Evolutionary conservation across 2,888 invertebrate species (phyloP).

Genomic region (Blomia tropicalis): DNA sequence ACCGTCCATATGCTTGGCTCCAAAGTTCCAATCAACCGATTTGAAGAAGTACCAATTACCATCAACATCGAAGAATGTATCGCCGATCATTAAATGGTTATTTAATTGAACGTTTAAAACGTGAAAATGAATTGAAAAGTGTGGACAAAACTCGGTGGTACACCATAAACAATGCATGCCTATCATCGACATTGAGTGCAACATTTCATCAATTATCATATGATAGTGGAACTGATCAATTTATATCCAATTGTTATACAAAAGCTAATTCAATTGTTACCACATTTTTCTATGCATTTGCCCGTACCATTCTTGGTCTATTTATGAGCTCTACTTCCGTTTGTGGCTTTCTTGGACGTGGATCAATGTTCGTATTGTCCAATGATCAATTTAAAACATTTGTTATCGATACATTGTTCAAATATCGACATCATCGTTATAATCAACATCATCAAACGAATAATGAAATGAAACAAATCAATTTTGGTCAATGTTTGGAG

Average conservation of each 20-base stretch:
- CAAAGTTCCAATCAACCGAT: too few relatives aligned
- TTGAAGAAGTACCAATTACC: too few relatives aligned
- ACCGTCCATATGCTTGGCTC: background rate
- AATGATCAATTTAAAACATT: slow-evolving; percentile 56
- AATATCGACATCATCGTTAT: too few relatives aligned
- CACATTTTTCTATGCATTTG: slow-evolving; percentile 75
- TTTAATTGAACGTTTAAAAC: slow-evolving; percentile 53
- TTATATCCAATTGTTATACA: slow-evolving; percentile 55
- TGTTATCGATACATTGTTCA: slow-evolving; percentile 35
- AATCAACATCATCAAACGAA: background rate
- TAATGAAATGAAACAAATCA: background rate
- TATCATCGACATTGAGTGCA: slow-evolving; percentile 31
- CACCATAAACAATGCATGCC: slow-evolving; percentile 40
- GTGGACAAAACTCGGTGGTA: slow-evolving; percentile 60
- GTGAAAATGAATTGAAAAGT: slow-evolving; percentile 49
- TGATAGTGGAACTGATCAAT: slow-evolving; percentile 56
- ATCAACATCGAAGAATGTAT: slow-evolving; percentile 22
- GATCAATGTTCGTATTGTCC: slow-evolving; percentile 93
- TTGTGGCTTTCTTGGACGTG: slow-evolving; percentile 78
- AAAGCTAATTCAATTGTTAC: slow-evolving; percentile 70
- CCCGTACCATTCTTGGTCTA: slow-evolving; percentile 62
- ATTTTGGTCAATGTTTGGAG: too few relatives aligned
- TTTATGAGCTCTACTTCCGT: slow-evolving; percentile 90
- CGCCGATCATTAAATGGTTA: slow-evolving; percentile 54
- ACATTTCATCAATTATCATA: slow-evolving; percentile 34